phyloP scores from a whole-genome alignment of 2,113 vertebrate species.

The Anolis carolinensis region DNA sequence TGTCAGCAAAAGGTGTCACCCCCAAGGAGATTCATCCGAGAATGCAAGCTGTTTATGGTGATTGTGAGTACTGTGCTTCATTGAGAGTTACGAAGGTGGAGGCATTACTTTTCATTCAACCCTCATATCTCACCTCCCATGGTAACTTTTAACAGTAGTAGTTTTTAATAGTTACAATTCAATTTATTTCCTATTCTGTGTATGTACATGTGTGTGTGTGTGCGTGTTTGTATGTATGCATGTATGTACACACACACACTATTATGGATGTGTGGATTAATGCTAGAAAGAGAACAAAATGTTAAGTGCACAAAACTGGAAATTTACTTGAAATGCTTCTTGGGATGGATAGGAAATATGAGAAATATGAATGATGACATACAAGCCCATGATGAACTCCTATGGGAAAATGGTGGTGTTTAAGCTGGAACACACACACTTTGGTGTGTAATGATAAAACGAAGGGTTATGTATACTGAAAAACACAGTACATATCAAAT shows the following conservation, averaged over 20 bases:
- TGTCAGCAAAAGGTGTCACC: too few species aligned
- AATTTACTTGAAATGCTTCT: not conserved
- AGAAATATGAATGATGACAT: not conserved
- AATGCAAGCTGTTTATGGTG: too few species aligned
- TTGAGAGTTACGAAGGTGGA: too few species aligned
- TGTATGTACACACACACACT: too few species aligned
- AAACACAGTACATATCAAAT: not conserved
- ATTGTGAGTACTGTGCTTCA: too few species aligned
- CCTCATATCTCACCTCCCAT: not conserved
- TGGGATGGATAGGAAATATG: not conserved
- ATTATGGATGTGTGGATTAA: not conserved
- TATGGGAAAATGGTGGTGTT: not conserved
- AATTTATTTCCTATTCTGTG: not conserved
- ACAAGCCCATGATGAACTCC: not conserved
- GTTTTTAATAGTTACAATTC: not conserved
- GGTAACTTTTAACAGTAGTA: not conserved
- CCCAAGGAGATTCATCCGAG: too few species aligned
- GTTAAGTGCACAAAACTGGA: not conserved
- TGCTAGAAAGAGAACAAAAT: not conserved
- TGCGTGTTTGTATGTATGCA: too few species aligned
- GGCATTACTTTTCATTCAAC: too few species aligned
- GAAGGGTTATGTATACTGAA: not conserved
- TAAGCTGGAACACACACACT: not conserved
- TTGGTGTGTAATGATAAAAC: not conserved
- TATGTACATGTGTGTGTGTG: too few species aligned